Conservation (phyloP, 2,113 vertebrate species). For the Caranx melampygus region DNA sequence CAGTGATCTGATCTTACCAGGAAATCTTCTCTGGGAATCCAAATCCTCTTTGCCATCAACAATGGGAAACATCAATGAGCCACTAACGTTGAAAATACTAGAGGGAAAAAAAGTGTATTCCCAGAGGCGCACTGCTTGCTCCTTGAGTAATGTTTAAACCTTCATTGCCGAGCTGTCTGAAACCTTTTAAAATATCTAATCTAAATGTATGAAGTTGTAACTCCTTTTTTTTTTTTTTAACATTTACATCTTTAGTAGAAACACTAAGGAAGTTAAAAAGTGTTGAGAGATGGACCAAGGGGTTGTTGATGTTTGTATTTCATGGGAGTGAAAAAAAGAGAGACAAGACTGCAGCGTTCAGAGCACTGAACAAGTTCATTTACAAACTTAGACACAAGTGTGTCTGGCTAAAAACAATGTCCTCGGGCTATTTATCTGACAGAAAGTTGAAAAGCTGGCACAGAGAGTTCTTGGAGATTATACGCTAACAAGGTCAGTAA, state of each 20-base stretch:
- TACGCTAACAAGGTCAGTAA: background rate
- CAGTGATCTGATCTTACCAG: background rate
- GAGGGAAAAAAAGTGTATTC: too few species aligned
- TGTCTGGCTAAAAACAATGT: background rate
- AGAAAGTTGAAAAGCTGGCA: background rate
- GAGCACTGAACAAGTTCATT: background rate
- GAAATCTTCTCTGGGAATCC: background rate
- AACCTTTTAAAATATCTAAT: too few species aligned
- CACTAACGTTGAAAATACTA: too few species aligned
- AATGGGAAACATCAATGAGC: background rate
- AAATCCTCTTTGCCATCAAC: background rate
- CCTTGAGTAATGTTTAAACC: too few species aligned
- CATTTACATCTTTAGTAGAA: background rate
- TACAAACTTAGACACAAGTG: background rate
- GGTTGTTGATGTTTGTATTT: background rate
- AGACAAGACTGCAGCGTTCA: background rate
- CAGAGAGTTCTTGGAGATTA: conserved; percentile 2
- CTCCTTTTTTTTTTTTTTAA: background rate
- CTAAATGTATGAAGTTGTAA: background rate
- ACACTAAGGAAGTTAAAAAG: background rate
- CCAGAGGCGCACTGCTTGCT: too few species aligned
- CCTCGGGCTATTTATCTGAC: background rate
- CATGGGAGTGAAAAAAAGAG: background rate
- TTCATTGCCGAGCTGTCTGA: too few species aligned
- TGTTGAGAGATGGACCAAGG: background rate